Evolutionary conservation across 2,888 invertebrate species (phyloP), one percentile per base, ranked within the genome.

Genomic region (Parascotia fuliginaria): DNA sequence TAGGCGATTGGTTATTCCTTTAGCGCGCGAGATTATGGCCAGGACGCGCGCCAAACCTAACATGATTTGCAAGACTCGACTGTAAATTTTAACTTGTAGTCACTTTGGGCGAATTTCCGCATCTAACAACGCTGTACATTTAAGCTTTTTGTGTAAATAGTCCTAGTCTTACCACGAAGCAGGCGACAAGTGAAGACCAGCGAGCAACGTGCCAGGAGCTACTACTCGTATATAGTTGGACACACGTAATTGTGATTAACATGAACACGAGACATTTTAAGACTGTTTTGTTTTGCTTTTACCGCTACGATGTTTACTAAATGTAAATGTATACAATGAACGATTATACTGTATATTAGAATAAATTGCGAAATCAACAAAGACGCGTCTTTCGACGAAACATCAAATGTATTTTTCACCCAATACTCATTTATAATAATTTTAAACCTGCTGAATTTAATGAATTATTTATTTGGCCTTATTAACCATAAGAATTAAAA

Each of bases 61-160:
- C 69, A 62, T 57, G 48, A 54, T 50, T 55, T 54, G 55, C 66
- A 60, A 63, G 76, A 79, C 72, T 77, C 81, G 74, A 79, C 73
- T 82, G 81, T 84, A 83, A 83, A 85, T 75, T 81, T 7, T 86
- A 86, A 88, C 87, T 85, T 77, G 85, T 88, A 87, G 84, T 73
- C 80, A 80, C 81, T 81, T 83, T 88, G 84, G 83, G 83, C 83
- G 82, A 87, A 85, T 83, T 89, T 85, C 82, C 83, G 89, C 90
- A 88, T 89, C 89, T 91, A 90, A 91, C 91, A 88, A 81, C 77
- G 91, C 91, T 91, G 91, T 92, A 91, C 78, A 92, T 89, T 80
- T 82, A 79, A 90, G 91, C 90, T 92, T 92, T 92, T 89, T 92
- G 89, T 92, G 91, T 91, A 89, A 85, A 89, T 88, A 91, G 83